Evolutionary conservation across 2,113 vertebrate species (phyloP).

Genomic region (Scatophagus argus): DNA sequence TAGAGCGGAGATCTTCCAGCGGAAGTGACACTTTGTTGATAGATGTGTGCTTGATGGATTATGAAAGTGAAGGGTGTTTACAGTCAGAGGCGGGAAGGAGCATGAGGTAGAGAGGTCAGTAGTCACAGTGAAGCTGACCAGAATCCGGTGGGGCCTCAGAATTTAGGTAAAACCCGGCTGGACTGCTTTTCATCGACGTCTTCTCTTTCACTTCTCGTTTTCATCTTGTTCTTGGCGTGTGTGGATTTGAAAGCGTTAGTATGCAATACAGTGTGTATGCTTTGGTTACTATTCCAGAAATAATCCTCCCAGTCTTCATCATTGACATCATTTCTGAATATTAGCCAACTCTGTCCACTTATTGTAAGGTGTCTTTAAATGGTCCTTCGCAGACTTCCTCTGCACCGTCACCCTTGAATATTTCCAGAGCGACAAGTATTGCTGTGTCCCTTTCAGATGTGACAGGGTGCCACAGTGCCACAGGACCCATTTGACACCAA

Average conservation of each 20-base stretch:
- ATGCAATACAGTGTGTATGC: background rate
- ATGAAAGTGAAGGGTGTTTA: conserved; percentile 75
- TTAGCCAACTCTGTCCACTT: background rate
- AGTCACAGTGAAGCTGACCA: conserved; percentile 75
- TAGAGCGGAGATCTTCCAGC: conserved; percentile 60
- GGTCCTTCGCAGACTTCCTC: background rate
- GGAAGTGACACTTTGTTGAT: conserved; percentile 66
- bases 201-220: conserved; percentile 2
- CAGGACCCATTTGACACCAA: conserved; percentile 53
- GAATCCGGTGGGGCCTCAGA: conserved; percentile 51
- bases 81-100: conserved; percentile 54
- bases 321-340: too few species aligned
- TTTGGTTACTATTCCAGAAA: background rate
- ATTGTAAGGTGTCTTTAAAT: background rate
- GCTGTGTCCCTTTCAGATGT: conserved; percentile 42
- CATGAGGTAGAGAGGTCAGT: conserved; percentile 70
- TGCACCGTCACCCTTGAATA: conserved; percentile 7
- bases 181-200: conserved; percentile 57
- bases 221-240: background rate
- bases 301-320: background rate
- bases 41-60: conserved; percentile 63
- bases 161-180: conserved; percentile 41
- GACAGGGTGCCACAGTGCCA: conserved; percentile 48
- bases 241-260: background rate
- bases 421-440: conserved; percentile 15